Base-by-base conservation (phyloP, 1,140 invertebrate species). In the Stenopsyche tienmushanensis region DNA sequence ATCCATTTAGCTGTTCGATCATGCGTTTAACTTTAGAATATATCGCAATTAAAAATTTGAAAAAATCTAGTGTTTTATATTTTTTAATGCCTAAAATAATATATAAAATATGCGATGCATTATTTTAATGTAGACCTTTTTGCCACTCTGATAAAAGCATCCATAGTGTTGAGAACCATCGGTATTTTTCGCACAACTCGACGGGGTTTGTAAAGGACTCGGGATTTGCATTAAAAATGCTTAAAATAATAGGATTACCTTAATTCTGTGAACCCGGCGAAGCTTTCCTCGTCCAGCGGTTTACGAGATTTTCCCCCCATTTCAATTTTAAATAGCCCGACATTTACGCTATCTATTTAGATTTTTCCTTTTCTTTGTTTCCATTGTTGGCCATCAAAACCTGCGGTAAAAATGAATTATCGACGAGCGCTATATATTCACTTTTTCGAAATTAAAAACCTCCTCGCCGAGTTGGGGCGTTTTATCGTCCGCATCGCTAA, bases 211-310 rank as follows among this genome's bases (percentile, higher is more conserved):
- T 21, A 53, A 53, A 55, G 59, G 25, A 66, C 25, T 15, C 29
- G 29, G n/a, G 29, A 65, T 69, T 69, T 69, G 59, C 67, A 69
- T 69, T 69, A 69, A 69, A 68, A 69, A 69, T 69, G 63, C 58
- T 69, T 65, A 65, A 69, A 65, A 63, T 69, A 69, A 69, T 69
- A 69, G 57, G 67, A 69, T 69, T 69, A 69, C 42, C 60, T 44
- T 65, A 63, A 69, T 69, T 62, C 59, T 47, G 63, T 59, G 62
- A 68, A 63, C 45, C 57, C 15, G 20, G 42, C 18, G 53, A 44
- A 64, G 62, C 29, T 60, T 64, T 54, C 42, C 29, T 54, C 52
- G 24, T 44, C 63, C 39, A 47, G 49, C 7, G 55, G 39, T 49
- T 57, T 44, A 47, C 57, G 26, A 41, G 45, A 62, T 53, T 62